Evolutionary conservation across 2,113 vertebrate species (phyloP).

Genomic region (Sturnira hondurensis): DNA sequence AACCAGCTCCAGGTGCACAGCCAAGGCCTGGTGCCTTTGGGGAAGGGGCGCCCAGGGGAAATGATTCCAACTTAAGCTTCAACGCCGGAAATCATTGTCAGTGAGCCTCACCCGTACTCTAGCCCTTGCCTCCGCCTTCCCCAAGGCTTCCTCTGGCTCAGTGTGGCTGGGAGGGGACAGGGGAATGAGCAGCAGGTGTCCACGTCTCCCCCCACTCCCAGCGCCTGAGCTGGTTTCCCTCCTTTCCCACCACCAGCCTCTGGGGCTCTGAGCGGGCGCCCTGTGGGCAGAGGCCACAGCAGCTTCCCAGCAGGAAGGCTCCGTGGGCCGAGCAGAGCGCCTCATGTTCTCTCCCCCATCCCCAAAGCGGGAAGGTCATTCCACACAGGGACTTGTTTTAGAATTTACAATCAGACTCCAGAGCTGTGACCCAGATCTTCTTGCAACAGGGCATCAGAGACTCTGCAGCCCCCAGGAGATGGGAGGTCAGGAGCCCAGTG

Average conservation of each 20-base stretch:
- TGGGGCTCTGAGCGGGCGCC: rapidly evolving
- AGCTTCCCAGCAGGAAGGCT: neutral
- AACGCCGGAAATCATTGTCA: neutral
- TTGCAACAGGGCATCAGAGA: neutral
- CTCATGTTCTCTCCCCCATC: neutral
- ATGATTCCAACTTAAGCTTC: neutral
- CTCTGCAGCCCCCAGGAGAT: neutral
- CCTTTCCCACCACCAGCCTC: neutral
- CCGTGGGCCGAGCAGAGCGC: neutral
- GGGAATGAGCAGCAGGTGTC: neutral
- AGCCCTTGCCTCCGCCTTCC: neutral
- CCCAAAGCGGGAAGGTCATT: neutral
- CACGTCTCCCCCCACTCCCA: too few relatives aligned
- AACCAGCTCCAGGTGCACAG: neutral
- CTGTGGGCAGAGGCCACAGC: neutral
- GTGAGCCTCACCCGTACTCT: neutral
- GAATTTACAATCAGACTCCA: neutral
- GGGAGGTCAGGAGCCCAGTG: neutral
- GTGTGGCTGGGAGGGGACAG: rapidly evolving
- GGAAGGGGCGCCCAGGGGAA: neutral
- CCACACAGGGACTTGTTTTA: neutral
- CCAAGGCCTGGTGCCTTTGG: neutral
- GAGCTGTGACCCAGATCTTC: neutral
- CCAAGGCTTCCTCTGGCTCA: neutral
- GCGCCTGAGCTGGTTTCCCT: neutral